Evolutionary conservation across 2,113 vertebrate species (phyloP).

Genomic region (Semnornis frantzii): DNA sequence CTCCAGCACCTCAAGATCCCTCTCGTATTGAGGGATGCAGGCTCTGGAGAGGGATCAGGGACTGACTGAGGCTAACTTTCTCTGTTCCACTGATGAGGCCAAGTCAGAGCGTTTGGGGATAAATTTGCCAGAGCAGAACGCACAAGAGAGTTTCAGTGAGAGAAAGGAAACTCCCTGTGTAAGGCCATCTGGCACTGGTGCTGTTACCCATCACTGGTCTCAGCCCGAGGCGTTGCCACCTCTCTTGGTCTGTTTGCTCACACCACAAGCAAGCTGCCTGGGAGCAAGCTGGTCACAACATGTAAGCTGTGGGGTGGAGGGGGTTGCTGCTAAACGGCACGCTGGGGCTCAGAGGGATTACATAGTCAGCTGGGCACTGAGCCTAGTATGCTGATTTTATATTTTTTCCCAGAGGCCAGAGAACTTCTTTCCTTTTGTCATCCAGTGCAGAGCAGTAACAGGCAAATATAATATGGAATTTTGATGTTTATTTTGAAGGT

Average conservation of each 20-base stretch:
- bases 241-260: neutral
- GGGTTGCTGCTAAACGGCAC: neutral
- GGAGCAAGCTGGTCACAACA: neutral
- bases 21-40: too few species aligned
- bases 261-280: neutral
- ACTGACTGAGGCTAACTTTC: neutral
- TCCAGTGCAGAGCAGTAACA: neutral
- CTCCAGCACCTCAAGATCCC: too few species aligned
- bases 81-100: neutral
- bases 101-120: neutral
- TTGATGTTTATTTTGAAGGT: neutral
- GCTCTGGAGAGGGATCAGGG: rapidly evolving
- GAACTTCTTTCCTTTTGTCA: neutral
- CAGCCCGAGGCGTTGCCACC: neutral
- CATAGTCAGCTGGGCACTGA: rapidly evolving
- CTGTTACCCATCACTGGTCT: rapidly evolving
- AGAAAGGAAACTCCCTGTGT: neutral
- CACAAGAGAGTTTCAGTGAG: neutral
- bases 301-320: neutral
- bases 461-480: neutral
- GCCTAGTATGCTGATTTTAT: neutral
- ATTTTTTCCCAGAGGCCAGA: neutral
- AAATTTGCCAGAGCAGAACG: neutral
- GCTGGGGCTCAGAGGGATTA: neutral
- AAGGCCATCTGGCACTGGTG: neutral